Base-by-base conservation (phyloP, 2,113 vertebrate species). In the Chaetops frenatus region DNA sequence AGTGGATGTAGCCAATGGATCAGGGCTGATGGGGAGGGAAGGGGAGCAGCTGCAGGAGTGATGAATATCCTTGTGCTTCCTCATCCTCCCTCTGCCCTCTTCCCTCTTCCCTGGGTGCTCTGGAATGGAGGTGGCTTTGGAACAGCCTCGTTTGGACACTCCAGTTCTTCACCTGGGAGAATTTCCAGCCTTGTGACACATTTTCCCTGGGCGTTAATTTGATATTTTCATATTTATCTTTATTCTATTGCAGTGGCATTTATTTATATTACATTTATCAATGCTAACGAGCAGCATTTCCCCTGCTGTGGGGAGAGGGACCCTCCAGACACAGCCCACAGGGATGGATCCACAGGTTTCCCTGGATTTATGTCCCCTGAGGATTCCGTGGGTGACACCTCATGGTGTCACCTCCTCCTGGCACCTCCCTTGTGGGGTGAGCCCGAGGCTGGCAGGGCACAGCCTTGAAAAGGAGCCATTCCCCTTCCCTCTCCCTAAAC, bases 291-390 rank as follows among this genome's bases (percentile, higher is more conserved):
- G 94, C 14, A 0, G 51, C 65, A 2, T 72, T 44, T n/a, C 23
- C 90, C 94, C 90, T 42, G 1, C 12, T 35, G 74, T 7, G 2
- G 36, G 65, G 84, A 86, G 96, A 97, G 47, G 80, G 91, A 36
- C 54, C 73, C 47, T 69, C 54, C 53, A 2, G 31, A 35, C 81
- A 48, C 71, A 40, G 23, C 78, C 72, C 74, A 15, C 8, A 4
- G 72, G 17, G 88, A 71, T 22, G 81, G 36, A 53, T 48, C 10
- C 21, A 19, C 45, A 10, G 23, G 5, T 38, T 72, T 67, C 65
- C 42, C 12, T 3, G 20, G 38, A 23, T 62, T 38, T 31, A 1
- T 60, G 21, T 5, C 35, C 35, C 0, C 38, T 17, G 47, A 35
- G 22, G 58, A 1, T 54, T 48, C 13, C 11, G 58, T 36, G 20